Conservation (phyloP, 1,140 invertebrate species). For the Temnothorax curvispinosus region DNA sequence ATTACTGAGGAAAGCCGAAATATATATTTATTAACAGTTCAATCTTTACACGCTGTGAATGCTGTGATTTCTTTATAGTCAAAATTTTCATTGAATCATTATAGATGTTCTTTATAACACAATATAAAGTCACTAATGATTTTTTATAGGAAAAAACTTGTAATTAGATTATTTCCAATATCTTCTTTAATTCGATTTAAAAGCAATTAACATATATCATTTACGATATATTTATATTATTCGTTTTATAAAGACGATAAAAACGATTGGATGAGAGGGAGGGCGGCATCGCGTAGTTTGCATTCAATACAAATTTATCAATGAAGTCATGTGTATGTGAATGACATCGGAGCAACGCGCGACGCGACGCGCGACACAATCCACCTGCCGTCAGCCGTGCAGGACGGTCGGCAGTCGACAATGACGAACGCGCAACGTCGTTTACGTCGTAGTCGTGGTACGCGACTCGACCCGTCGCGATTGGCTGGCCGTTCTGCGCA, state of each 20-base stretch:
- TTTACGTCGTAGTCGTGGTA: background rate
- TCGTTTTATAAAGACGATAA: background rate
- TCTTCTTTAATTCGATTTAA: background rate
- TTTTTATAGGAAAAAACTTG: background rate
- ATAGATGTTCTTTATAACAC: background rate
- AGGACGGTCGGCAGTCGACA: background rate
- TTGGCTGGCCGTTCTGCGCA: slow-evolving; percentile 59
- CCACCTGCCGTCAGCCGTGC: slow-evolving; percentile 62
- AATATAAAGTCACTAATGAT: background rate
- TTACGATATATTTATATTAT: background rate
- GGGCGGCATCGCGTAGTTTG: background rate
- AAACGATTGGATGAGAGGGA: background rate
- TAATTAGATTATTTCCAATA: background rate
- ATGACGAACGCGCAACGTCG: slow-evolving; percentile 6
- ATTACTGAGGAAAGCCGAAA: background rate
- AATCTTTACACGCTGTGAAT: background rate
- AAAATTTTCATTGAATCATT: background rate
- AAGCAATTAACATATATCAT: background rate
- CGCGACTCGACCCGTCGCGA: background rate
- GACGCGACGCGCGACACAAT: background rate
- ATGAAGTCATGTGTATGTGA: slow-evolving; percentile 35
- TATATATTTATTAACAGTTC: background rate
- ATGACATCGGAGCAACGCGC: slow-evolving; percentile 2
- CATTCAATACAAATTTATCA: slow-evolving; percentile 33
- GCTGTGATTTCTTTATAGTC: background rate